Evolutionary conservation across 2,888 invertebrate genomes (phyloP).

Genomic region (Bembecia ichneumoniformis): DNA sequence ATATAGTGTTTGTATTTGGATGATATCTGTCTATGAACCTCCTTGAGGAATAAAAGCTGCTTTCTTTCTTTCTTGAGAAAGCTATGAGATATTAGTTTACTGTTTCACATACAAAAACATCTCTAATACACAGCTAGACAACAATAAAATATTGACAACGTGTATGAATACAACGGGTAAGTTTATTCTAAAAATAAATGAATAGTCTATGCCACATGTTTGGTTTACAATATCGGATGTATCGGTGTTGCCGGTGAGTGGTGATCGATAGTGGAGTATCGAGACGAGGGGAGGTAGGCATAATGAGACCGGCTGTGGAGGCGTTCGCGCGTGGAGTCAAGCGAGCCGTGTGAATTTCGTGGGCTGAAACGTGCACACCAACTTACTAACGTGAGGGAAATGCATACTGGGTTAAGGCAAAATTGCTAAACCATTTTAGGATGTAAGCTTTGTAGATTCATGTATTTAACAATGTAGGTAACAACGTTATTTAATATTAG

Average conservation of each 20-base stretch:
- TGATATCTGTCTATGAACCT: too few species aligned
- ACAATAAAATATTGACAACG: too few species aligned
- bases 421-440: background rate
- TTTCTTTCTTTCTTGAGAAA: too few species aligned
- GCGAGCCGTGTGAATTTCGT: slow-evolving; percentile 57
- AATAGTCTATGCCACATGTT: slow-evolving; percentile 8
- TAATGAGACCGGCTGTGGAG: slow-evolving; percentile 54
- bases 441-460: too few species aligned
- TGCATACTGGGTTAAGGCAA: background rate
- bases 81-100: too few species aligned
- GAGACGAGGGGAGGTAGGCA: slow-evolving; percentile 32
- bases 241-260: slow-evolving; percentile 19
- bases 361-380: slow-evolving; percentile 25
- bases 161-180: background rate
- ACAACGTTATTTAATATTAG: too few species aligned
- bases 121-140: too few species aligned
- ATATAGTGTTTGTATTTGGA: too few species aligned
- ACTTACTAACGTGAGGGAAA: slow-evolving; percentile 3
- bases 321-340: slow-evolving; percentile 58
- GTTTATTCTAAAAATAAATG: background rate
- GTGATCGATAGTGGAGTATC: slow-evolving; percentile 46
- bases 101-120: too few species aligned
- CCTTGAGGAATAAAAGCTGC: too few species aligned
- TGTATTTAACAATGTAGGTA: too few species aligned
- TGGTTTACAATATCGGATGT: slow-evolving; percentile 30